A percentile compares a stretch with the other conserved stretches of the same genome.
phyloP scores from a whole-genome alignment of 2,113 vertebrate species.

The Amazona guildingii region DNA sequence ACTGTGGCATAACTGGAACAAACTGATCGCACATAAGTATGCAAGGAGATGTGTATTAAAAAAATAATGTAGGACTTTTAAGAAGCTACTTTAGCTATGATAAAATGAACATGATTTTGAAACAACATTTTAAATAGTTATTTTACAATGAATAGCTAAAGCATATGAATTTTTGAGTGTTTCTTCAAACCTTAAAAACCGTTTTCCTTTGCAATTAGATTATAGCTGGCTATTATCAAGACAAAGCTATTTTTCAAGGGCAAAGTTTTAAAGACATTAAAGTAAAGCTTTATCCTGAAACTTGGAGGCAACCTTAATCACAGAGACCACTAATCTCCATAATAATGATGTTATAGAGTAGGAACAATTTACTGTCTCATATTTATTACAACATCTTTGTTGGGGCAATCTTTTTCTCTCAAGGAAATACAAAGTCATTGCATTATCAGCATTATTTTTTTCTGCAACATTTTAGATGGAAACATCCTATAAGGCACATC shows the following conservation, averaged over 20 bases:
- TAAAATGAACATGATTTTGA: not conserved
- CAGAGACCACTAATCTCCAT: not conserved
- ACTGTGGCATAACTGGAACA: not conserved
- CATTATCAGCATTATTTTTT: not conserved
- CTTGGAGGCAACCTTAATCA: not conserved
- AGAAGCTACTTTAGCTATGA: not conserved
- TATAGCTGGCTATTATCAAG: not conserved
- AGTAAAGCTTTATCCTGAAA: not conserved
- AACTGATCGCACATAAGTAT: not conserved
- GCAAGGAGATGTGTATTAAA: not conserved
- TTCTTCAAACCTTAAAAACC: not conserved
- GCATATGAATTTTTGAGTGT: not conserved
- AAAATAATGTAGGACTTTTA: not conserved
- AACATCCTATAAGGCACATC: not conserved
- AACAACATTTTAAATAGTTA: not conserved
- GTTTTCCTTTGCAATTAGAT: not conserved
- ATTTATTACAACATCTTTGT: not conserved
- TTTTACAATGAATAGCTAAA: not conserved
- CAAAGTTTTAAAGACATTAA: not conserved
- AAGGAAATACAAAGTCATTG: not conserved
- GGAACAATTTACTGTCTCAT: not conserved
- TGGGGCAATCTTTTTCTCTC: not conserved
- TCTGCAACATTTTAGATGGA: not conserved
- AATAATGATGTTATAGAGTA: not conserved
- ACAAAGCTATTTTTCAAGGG: not conserved